Evolutionary conservation across 2,888 invertebrate species (phyloP).

Genomic region (Tanytarsus gracilentus): DNA sequence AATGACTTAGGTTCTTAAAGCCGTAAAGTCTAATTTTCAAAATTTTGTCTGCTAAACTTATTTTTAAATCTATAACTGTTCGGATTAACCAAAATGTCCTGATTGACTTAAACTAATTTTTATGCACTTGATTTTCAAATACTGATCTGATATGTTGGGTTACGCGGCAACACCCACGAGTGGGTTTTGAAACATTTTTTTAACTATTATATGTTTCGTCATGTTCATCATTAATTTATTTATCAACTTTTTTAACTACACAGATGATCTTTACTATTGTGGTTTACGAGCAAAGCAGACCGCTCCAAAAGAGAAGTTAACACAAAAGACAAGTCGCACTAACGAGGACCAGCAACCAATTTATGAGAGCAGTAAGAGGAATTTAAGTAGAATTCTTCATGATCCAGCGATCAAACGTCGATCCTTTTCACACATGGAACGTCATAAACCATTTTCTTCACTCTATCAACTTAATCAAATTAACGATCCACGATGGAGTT

Average conservation of each 20-base stretch:
- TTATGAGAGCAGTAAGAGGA: conserved; percentile 19
- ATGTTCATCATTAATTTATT: not conserved
- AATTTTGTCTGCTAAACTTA: too few species aligned
- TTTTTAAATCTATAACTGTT: too few species aligned
- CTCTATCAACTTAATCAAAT: conserved; percentile 26
- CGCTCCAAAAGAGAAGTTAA: conserved; percentile 58
- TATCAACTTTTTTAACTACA: not conserved
- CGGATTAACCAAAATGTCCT: too few species aligned
- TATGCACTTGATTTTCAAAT: too few species aligned
- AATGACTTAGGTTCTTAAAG: too few species aligned
- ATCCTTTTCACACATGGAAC: conserved; percentile 14
- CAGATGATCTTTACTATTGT: conserved; percentile 92
- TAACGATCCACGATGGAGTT: conserved; percentile 17
- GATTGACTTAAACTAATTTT: too few species aligned
- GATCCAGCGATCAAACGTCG: not conserved
- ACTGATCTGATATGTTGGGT: too few species aligned
- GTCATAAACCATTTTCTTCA: conserved; percentile 21
- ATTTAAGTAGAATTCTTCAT: not conserved
- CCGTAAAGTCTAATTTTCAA: too few species aligned
- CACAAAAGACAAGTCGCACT: not conserved
- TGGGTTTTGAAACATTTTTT: too few species aligned
- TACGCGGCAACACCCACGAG: too few species aligned
- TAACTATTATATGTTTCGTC: too few species aligned
- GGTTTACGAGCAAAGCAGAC: conserved; percentile 84
- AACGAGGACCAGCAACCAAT: conserved; percentile 27